phyloP scores from a whole-genome alignment of 2,888 invertebrate species.

The Agriopis aurantiaria region DNA sequence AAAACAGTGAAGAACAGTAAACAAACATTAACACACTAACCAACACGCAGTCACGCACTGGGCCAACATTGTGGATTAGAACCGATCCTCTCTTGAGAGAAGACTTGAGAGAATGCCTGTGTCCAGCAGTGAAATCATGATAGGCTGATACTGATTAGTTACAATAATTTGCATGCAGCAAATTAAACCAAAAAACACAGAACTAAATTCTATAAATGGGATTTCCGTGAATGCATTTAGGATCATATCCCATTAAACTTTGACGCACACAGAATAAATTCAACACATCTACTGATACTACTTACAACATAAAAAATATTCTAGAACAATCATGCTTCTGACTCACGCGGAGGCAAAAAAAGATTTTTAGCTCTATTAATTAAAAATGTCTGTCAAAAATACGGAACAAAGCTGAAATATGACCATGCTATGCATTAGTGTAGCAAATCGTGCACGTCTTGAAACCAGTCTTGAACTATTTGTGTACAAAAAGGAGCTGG shows the following conservation, averaged over 20 bases:
- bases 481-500: conserved; percentile 42
- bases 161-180: conserved; percentile 9
- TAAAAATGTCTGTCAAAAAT: conserved; percentile 38
- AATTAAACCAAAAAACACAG: background rate
- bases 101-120: too few species aligned
- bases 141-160: too few species aligned
- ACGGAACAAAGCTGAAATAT: conserved; percentile 41
- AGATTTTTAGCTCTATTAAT: conserved; percentile 29
- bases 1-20: too few species aligned
- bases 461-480: conserved; percentile 40
- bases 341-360: conserved; percentile 21
- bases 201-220: conserved; percentile 7
- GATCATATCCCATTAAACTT: conserved; percentile 5
- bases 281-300: background rate
- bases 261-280: conserved; percentile 9
- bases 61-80: too few species aligned
- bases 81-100: too few species aligned
- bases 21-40: too few species aligned
- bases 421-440: conserved; percentile 43
- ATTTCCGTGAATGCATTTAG: conserved; percentile 6
- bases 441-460: conserved; percentile 44
- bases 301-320: conserved; percentile 5
- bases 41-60: too few species aligned
- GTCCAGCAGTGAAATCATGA: too few species aligned
- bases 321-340: conserved; percentile 8